Percentiles rank a stretch among this genome's conserved stretches.
Conservation (phyloP, 2,888 invertebrate species). For the Mycalesis mineus region DNA sequence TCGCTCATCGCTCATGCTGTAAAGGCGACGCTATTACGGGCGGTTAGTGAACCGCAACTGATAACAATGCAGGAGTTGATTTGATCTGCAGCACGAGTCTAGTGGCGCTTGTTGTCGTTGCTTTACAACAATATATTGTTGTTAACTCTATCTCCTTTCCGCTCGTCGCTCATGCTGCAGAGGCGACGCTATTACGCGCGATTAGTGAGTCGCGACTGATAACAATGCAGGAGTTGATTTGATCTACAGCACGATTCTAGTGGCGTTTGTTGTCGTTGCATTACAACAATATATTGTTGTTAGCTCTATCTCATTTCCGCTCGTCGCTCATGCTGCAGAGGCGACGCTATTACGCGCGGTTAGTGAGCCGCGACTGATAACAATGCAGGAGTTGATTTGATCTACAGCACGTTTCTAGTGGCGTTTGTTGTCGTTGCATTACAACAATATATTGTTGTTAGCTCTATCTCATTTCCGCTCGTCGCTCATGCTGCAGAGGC, state of each 20-base stretch:
- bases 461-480: not conserved
- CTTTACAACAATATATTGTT: too few species aligned
- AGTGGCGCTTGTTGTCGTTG: too few species aligned
- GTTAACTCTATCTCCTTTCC: not conserved
- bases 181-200: conserved; percentile 10
- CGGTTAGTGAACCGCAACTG: conserved; percentile 27
- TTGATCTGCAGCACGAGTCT: conserved; percentile 22
- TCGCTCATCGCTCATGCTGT: not conserved
- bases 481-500: not conserved
- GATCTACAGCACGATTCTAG: conserved; percentile 18
- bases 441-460: too few species aligned
- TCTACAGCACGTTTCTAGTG: conserved; percentile 13
- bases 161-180: not conserved
- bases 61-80: conserved; percentile 27
- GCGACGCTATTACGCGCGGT: conserved; percentile 15
- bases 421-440: too few species aligned
- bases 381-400: conserved; percentile 27
- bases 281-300: too few species aligned
- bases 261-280: too few species aligned
- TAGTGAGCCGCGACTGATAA: conserved; percentile 28
- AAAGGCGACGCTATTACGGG: conserved; percentile 4
- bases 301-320: not conserved
- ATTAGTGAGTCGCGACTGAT: conserved; percentile 28
- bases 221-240: conserved; percentile 27
- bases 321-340: not conserved